These are phyloP conservation scores for Sphaeramia orbicularis DNA, from an alignment of 2,797 vertebrate genomes.

Conservation along the genomic window DNA sequence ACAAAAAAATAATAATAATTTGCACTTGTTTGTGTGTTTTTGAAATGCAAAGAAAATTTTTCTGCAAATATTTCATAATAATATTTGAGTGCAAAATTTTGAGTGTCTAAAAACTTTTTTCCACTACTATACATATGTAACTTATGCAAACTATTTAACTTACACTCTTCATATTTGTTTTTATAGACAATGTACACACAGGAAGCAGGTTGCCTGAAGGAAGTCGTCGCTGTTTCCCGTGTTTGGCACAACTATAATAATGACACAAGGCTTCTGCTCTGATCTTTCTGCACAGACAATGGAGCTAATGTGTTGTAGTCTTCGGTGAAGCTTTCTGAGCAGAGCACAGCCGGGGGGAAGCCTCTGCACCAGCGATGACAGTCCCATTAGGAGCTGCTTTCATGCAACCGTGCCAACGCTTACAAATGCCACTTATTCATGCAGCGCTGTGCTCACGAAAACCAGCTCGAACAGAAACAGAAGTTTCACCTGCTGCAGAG, in stretches of 20 bases:
- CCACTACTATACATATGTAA: too few species aligned
- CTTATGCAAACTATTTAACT: neutral
- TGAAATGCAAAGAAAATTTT: too few species aligned
- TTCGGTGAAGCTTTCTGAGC: conserved; percentile 24
- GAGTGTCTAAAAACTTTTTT: too few species aligned
- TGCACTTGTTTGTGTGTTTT: too few species aligned
- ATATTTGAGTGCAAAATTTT: too few species aligned
- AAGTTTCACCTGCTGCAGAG: conserved; percentile 12
- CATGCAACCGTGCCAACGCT: conserved; percentile 18
- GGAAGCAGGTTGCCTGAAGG: conserved; percentile 55
- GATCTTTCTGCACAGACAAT: conserved; percentile 39
- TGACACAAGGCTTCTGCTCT: conserved; percentile 11
- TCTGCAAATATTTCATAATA: too few species aligned
- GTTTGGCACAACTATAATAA: conserved; percentile 34
- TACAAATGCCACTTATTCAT: conserved; percentile 21
- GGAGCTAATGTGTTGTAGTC: conserved; percentile 12
- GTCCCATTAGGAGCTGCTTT: conserved; percentile 30
- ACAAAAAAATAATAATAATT: too few species aligned
- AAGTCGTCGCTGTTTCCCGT: conserved; percentile 63
- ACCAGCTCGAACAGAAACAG: conserved; percentile 20
- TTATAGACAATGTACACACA: conserved; percentile 6
- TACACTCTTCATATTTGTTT: neutral
- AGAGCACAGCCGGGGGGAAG: conserved; percentile 11
- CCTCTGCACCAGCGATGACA: conserved; percentile 10
- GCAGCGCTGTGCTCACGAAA: conserved; percentile 21